A percentile compares a stretch with the other conserved stretches of the same genome.
Evolutionary conservation across 2,888 invertebrate genomes (phyloP).

Genomic region (Drosophila neonasuta): DNA sequence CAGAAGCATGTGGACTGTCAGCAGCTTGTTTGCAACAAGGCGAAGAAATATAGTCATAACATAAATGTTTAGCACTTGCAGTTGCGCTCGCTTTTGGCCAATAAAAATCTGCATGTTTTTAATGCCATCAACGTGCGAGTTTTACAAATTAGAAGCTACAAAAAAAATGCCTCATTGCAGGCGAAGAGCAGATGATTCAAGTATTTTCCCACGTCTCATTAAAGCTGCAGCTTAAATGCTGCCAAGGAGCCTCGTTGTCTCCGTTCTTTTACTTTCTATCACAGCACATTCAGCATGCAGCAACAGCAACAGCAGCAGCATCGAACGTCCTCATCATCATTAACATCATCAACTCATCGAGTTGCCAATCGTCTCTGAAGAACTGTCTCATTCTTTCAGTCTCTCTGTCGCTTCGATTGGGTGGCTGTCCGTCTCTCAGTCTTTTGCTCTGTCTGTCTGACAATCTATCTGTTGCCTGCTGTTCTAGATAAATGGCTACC

Average conservation of each 20-base stretch:
- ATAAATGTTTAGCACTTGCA: slow-evolving; percentile 59
- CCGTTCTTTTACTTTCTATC: slow-evolving; percentile 70
- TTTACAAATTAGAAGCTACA: slow-evolving; percentile 60
- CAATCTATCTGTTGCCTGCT: slow-evolving; percentile 60
- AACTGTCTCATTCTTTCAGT: slow-evolving; percentile 33
- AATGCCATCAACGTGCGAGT: slow-evolving; percentile 69
- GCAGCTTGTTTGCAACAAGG: slow-evolving; percentile 12
- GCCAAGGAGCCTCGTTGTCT: slow-evolving; percentile 11
- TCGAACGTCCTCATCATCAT: slow-evolving; percentile 60
- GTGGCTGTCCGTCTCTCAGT: slow-evolving; percentile 30
- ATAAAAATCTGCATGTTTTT: slow-evolving; percentile 70
- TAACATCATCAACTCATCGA: slow-evolving; percentile 68
- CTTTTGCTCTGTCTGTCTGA: slow-evolving; percentile 31
- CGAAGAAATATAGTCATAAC: slow-evolving; percentile 70
- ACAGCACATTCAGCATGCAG: slow-evolving; percentile 33
- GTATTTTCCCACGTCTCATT: slow-evolving; percentile 79
- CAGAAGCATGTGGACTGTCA: slow-evolving; percentile 16
- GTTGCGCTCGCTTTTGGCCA: slow-evolving; percentile 30
- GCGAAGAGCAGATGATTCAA: slow-evolving; percentile 17
- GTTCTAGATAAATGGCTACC: slow-evolving; percentile 70
- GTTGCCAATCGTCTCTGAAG: slow-evolving; percentile 60
- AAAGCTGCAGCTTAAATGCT: slow-evolving; percentile 70
- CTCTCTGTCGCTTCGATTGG: slow-evolving; percentile 2
- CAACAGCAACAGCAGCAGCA: slow-evolving; percentile 35
- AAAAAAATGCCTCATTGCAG: slow-evolving; percentile 8